phyloP scores from a whole-genome alignment of 2,888 invertebrate species.

The Torymus texanus region DNA sequence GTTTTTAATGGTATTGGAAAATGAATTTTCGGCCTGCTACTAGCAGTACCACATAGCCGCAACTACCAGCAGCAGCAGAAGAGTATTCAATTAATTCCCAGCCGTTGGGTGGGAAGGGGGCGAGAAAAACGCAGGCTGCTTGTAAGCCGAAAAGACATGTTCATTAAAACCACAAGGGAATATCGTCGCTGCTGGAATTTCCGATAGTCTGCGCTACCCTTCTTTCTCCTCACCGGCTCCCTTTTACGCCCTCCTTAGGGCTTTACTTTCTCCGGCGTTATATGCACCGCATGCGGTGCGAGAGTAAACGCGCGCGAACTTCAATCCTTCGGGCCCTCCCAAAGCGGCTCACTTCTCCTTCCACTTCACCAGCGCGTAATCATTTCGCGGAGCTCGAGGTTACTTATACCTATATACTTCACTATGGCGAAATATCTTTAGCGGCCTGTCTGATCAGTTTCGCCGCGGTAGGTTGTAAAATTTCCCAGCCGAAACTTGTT shows the following conservation, averaged over 20 bases:
- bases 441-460: conserved; percentile 33
- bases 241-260: neutral
- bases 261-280: neutral
- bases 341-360: neutral
- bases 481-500: conserved; percentile 21
- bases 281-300: conserved; percentile 13
- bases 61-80: neutral
- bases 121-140: too few species aligned
- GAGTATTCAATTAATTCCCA: conserved; percentile 32
- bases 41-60: too few species aligned
- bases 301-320: conserved; percentile 20
- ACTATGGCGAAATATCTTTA: conserved; percentile 4
- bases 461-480: conserved; percentile 21
- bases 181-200: too few species aligned
- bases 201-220: neutral
- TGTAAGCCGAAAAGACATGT: neutral
- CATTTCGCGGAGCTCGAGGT: neutral
- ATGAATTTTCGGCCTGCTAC: conserved; percentile 23
- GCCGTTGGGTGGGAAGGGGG: neutral
- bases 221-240: neutral
- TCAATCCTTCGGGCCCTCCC: conserved; percentile 19
- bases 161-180: conserved; percentile 17
- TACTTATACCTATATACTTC: neutral
- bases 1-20: conserved; percentile 49
- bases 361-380: conserved; percentile 2